Evolutionary conservation across 2,113 vertebrate species (phyloP).

Genomic region (Jaculus jaculus): DNA sequence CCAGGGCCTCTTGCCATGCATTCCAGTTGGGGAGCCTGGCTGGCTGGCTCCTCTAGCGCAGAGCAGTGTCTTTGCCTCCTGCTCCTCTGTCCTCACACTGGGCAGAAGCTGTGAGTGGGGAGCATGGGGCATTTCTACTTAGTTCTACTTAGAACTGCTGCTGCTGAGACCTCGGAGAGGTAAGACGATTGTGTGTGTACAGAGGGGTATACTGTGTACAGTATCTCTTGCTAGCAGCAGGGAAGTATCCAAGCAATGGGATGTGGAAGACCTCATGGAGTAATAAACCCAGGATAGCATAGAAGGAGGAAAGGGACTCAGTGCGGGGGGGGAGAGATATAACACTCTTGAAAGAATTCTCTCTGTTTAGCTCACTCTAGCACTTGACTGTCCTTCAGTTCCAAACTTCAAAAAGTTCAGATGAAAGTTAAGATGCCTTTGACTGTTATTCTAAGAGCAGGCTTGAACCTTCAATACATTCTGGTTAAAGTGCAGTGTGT

Average conservation of each 20-base stretch:
- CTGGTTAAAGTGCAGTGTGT: conserved; percentile 49
- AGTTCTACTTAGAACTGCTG: conserved; percentile 60
- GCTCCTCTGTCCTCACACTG: conserved; percentile 16
- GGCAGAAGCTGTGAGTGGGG: neutral
- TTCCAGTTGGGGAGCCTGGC: conserved; percentile 51
- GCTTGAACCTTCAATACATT: conserved; percentile 75
- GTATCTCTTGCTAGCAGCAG: neutral
- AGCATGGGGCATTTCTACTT: conserved; percentile 32
- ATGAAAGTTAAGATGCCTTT: conserved; percentile 54
- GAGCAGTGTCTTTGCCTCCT: neutral
- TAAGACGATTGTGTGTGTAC: conserved; percentile 12
- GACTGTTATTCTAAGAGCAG: conserved; percentile 75
- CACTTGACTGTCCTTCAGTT: conserved; percentile 60
- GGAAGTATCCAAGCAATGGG: neutral
- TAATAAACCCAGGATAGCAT: neutral
- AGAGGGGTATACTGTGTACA: neutral
- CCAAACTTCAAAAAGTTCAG: conserved; percentile 59
- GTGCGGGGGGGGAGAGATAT: neutral
- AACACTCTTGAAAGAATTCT: neutral
- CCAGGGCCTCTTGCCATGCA: conserved; percentile 53
- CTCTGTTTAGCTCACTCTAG: conserved; percentile 15
- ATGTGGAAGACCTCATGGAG: neutral
- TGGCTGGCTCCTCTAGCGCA: neutral
- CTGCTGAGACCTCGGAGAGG: conserved; percentile 54
- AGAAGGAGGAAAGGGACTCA: neutral